Conservation (phyloP, 1,140 invertebrate species). For the Rhynchophorus ferrugineus region DNA sequence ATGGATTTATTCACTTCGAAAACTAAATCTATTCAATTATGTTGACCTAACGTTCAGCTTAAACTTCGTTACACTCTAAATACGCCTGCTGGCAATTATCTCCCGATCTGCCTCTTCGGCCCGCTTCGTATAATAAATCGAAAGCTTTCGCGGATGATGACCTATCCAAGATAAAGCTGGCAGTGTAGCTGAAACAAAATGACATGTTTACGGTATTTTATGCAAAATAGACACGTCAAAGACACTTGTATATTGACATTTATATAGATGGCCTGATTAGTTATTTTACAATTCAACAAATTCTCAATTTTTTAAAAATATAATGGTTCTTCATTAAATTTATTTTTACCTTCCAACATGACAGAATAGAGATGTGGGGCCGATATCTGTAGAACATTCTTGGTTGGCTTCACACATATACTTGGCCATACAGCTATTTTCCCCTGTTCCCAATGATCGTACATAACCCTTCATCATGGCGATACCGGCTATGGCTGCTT, state of each 20-base stretch:
- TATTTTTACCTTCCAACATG: slow-evolving; percentile 91
- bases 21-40: too few relatives aligned
- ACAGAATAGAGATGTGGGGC: slow-evolving; percentile 79
- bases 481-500: slow-evolving; percentile 76
- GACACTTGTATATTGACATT: background rate
- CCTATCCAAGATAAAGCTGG: slow-evolving; percentile 74
- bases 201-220: background rate
- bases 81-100: slow-evolving; percentile 76
- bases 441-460: slow-evolving; percentile 68
- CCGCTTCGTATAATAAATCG: slow-evolving; percentile 74
- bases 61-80: slow-evolving; percentile 80
- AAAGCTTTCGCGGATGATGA: slow-evolving; percentile 61
- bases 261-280: background rate
- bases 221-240: background rate
- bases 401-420: slow-evolving; percentile 82
- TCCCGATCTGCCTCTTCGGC: slow-evolving; percentile 71
- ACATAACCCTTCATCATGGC: slow-evolving; percentile 84
- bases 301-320: too few relatives aligned
- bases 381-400: slow-evolving; percentile 76
- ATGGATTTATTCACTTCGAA: too few relatives aligned
- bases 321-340: too few relatives aligned
- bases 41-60: too few relatives aligned
- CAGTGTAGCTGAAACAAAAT: slow-evolving; percentile 61
- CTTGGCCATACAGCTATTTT: slow-evolving; percentile 72
- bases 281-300: too few relatives aligned